Evolutionary conservation across 2,888 invertebrate genomes (phyloP), one percentile per base, ranked within the genome.

Genomic region (Homarus gammarus): DNA sequence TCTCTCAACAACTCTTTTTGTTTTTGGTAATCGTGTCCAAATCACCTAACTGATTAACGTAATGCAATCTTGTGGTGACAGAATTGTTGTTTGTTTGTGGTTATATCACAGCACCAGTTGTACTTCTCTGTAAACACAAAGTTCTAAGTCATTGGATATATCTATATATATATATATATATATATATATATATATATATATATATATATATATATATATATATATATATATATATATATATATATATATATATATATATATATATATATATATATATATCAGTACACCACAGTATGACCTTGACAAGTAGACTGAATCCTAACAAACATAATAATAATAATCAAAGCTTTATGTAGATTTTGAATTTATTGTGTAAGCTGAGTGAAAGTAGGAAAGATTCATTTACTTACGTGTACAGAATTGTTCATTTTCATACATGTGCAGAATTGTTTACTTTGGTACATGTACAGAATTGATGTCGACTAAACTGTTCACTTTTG

Each of bases 291-390:
- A 64, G 31, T n/a, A 22, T 64, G n/a, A 64, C 64, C 64, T 64
- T 27, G 27, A 64, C 64, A 64, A 64, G 64, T 64, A 64, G 31
- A 64, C 64, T 64, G 64, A 64, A 64, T 64, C 64, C 22, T 64
- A 22, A 64, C 64, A 27, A 64, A 64, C 12, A 27, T 64, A 64
- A 8, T 8, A n/a, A 64, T 64, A 27, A 64, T 64, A 64, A 64
- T 64, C 64, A 64, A 64, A 64, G 64, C 64, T 64, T 64, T 64
- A 64, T n/a, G 27, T n/a, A 64, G 27, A 64, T 64, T 64, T 64
- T 64, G 64, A 64, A 64, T 27, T 64, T 27, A 27, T 27, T 64
- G 31, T 27, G 27, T 27, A 44, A 44, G 44, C 44, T 44, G 27
- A n/a, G 64, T 64, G 22, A 64, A 64, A 64, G 64, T 5, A 64